Base-by-base conservation (phyloP, 2,113 vertebrate genomes). In the Paracyprichromis sp. region DNA sequence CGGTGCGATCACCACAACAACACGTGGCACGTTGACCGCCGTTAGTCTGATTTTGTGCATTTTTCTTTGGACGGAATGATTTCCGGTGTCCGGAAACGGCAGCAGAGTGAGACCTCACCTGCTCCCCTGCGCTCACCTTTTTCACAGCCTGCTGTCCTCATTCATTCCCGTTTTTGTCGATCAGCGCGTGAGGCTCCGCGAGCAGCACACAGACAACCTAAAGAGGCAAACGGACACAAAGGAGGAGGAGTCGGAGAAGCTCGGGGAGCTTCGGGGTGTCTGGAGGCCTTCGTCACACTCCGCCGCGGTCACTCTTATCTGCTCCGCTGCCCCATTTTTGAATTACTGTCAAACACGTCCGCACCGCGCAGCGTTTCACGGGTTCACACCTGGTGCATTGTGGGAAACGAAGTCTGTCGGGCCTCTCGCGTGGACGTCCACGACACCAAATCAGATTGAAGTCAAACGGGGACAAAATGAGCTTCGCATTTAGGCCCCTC, bases 281-380 rank as follows among this genome's bases (percentile, higher is more conserved):
- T 47, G 6, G 4, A 17, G 40, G 71, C 43, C 40, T 76, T 47
- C 40, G 43, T 78, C 71, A 2, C 24, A 12, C 43, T 50, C 16
- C 26, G n/a, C 2, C 4, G 4, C 29, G 9, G 7, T 24, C 73
- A 13, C 7, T 31, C 31, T 19, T 1, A 1, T 12, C 5, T 2
- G 11, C 76, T 87, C 79, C 87, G n/a, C 84, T 52, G 78, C 95
- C 93, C 97, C 96, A 97, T 97, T 96, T 95, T 82, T 79, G 93
- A 82, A 85, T 40, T 87, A 84, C 83, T 90, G 86, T 89, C 79
- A 92, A 85, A 95, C 94, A 96, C 94, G 95, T 96, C 94, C 90
- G 95, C 91, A 89, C 86, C 80, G 82, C 6, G 4, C 69, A 2
- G 6, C 10, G 8, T 53, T 19, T 8, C 1, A 12, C 50, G 17